A percentile compares a stretch with the other conserved stretches of the same genome.
Evolutionary conservation across 2,113 vertebrate species (phyloP).

Genomic region (Dipodomys spectabilis): DNA sequence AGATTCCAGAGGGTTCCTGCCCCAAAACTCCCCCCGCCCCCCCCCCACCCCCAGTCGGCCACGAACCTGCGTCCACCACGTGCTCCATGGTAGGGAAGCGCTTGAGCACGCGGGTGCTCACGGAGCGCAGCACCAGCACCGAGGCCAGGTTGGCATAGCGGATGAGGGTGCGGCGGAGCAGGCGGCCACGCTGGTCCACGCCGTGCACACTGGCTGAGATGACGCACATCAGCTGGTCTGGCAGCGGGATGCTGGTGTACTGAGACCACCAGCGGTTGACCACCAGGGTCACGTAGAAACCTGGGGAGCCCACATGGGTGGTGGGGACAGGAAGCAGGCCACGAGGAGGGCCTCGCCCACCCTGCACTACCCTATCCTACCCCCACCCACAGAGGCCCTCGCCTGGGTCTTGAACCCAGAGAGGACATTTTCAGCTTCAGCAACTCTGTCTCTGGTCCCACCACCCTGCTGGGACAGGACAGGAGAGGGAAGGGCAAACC

Average conservation of each 20-base stretch:
- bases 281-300: constrained; percentile 93
- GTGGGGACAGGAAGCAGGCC: neutral
- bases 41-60: accelerated
- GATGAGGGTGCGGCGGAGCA: constrained; percentile 92
- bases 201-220: constrained; percentile 93
- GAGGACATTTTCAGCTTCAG: neutral
- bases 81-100: constrained; percentile 92
- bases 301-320: constrained; percentile 68
- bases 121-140: constrained; percentile 92
- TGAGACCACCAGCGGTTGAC: constrained; percentile 96
- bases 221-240: constrained; percentile 94
- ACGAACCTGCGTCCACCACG: constrained; percentile 90
- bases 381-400: too few species aligned
- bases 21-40: accelerated
- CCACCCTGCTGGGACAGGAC: neutral
- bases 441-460: neutral
- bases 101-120: constrained; percentile 93
- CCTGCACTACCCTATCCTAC: neutral
- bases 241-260: constrained; percentile 94
- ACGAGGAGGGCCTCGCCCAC: neutral
- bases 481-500: neutral
- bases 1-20: neutral
- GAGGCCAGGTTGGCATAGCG: constrained; percentile 92
- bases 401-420: neutral
- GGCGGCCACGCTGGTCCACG: constrained; percentile 89